Evolutionary conservation across 1,140 invertebrate genomes (phyloP), one percentile per base, ranked within the genome.

Genomic region (Melipona quadrifasciata): DNA sequence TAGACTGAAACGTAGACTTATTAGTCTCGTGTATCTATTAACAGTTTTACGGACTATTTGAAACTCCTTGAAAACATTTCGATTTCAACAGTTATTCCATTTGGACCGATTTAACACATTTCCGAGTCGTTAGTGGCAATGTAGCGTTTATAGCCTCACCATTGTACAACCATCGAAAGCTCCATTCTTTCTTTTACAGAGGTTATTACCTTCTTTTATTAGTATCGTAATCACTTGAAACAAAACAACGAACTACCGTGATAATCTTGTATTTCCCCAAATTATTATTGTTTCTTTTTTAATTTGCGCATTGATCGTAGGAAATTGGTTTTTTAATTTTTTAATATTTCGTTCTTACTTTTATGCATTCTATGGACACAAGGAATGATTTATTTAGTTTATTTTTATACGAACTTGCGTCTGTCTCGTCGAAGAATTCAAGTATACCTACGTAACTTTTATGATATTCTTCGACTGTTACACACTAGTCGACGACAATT

Each of bases 141-240:
- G 61, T 47, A 65, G 57, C 70, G 47, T 64, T 61, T 34, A 47
- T 51, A 64, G 39, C 70, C 55, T 64, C 21, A 31, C 70, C 51
- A 10, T 61, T 21, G n/a, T 73, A 74, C 71, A 67, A 75, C 61
- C 27, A 65, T 82, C 61, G 19, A 39, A 64, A 75, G 27, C 2
- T 11, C 51, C 5, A 55, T 73, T 76, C 31, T 17, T 65, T 27
- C 16, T 65, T 27, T 27, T 65, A 65, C 27, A 27, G 27, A 16
- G n/a, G 14, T 17, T 65, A 65, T 65, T 27, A 17, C n/a, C 16
- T 8, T 27, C 1, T n/a, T n/a, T 12, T 27, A 65, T 2, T 65
- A 6, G 6, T 65, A 27, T 6, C 1, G 16, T 14, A 27, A 65
- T 27, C 16, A 27, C 27, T 27, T 65, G 5, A 6, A 65, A 65